Base-by-base conservation (phyloP, 2,113 vertebrate species). In the Poecile atricapillus region DNA sequence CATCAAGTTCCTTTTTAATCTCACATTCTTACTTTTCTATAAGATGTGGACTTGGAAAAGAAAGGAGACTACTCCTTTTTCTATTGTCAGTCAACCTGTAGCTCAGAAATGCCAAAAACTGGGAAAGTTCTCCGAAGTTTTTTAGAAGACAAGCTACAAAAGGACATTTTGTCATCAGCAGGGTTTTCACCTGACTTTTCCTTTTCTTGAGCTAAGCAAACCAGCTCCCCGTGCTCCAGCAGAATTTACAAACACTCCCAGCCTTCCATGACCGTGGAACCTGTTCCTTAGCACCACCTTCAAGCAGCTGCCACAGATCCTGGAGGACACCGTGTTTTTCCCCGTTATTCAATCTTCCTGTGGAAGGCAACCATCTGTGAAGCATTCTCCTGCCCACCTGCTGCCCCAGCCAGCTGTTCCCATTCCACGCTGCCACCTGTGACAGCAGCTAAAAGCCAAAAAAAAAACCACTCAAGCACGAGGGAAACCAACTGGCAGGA, bases 321-420 rank as follows among this genome's bases (percentile, higher is more conserved):
- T 83, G 27, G 79, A 80, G 87, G 82, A 91, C 63, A 15, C 27
- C 5, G 4, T 5, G 3, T 33, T 81, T 69, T 7, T 53, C 49
- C 56, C 44, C 0, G 0, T 39, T 91, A 52, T 11, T 80, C 87
- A 67, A 19, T 41, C 47, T 77, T 62, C 39, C 85, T 10, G 39
- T 41, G 90, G 75, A 83, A 96, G 41, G 50, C 55, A 78, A 68
- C 58, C 67, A 90, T 77, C 84, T 91, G 85, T 65, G 50, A 93
- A 44, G 44, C 63, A 13, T 7, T 14, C 27, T 74, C 50, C 55
- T 77, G 83, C 75, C 63, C 92, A 87, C 85, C 87, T 93, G 95
- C 84, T 91, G 75, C 59, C 90, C 71, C 68, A 63, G 75, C 53
- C 93, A 96, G 93, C 59, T 95, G 93, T 59, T 91, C 30, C 0